Conservation (phyloP, 2,888 invertebrate species). For the Zonitis immaculata region DNA sequence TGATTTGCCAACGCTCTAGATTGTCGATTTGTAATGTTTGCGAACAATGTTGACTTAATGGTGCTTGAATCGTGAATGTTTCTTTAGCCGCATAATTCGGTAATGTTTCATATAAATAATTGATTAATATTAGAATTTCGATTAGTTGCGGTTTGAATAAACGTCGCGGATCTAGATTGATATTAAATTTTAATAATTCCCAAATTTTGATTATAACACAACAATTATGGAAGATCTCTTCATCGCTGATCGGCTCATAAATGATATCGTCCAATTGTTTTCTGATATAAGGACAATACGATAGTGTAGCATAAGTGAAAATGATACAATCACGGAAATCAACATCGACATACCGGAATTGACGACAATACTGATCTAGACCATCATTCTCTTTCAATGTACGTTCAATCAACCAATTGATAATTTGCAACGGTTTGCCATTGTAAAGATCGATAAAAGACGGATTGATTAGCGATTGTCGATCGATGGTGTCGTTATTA, state of each 20-base stretch:
- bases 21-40: slow-evolving; percentile 47
- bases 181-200: slow-evolving; percentile 53
- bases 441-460: background rate
- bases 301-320: slow-evolving; percentile 53
- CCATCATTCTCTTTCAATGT: slow-evolving; percentile 41
- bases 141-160: slow-evolving; percentile 53
- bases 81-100: slow-evolving; percentile 53
- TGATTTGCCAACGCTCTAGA: background rate
- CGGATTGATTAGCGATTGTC: no score
- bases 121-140: slow-evolving; percentile 56
- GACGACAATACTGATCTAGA: slow-evolving; percentile 30
- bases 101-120: slow-evolving; percentile 52
- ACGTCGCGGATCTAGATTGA: slow-evolving; percentile 52
- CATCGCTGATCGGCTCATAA: slow-evolving; percentile 40
- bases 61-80: slow-evolving; percentile 49
- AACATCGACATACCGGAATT: slow-evolving; percentile 47
- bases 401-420: slow-evolving; percentile 42
- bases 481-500: no score
- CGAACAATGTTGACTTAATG: slow-evolving; percentile 48
- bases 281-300: slow-evolving; percentile 56
- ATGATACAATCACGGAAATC: slow-evolving; percentile 56
- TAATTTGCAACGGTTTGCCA: background rate
- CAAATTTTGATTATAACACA: slow-evolving; percentile 48
- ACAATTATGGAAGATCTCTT: slow-evolving; percentile 56
- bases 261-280: slow-evolving; percentile 50